Conservation (phyloP, 2,113 vertebrate genomes). For the Ammospiza caudacuta region DNA sequence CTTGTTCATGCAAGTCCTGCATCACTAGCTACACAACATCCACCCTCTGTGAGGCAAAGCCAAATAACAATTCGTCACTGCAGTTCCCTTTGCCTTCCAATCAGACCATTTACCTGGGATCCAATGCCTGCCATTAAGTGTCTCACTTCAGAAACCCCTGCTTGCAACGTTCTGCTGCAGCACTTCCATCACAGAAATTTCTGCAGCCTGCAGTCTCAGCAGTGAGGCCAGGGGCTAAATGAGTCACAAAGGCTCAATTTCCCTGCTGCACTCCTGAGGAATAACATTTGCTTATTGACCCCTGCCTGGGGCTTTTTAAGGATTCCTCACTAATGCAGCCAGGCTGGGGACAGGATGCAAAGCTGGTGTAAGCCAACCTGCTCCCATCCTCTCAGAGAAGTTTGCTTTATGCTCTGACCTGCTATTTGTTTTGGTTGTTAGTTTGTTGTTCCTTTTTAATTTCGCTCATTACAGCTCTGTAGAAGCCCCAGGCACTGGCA, state of each 20-base stretch:
- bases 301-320: neutral
- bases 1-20: neutral
- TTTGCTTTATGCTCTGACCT: neutral
- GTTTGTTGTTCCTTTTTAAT: neutral
- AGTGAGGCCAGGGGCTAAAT: neutral
- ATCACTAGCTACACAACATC: neutral
- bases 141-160: neutral
- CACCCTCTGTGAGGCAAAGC: neutral
- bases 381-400: neutral
- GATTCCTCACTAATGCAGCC: slow-evolving; percentile 10
- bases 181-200: slow-evolving; percentile 31
- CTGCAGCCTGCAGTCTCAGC: neutral
- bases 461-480: neutral
- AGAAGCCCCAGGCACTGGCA: neutral
- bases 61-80: neutral
- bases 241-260: slow-evolving; percentile 36
- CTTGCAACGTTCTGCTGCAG: neutral
- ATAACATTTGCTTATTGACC: slow-evolving; percentile 35
- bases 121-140: neutral
- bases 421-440: neutral
- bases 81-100: slow-evolving; percentile 1
- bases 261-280: neutral
- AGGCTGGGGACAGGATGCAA: neutral
- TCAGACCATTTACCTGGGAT: slow-evolving; percentile 30
- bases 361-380: neutral